These are phyloP conservation scores for Nomia melanderi DNA, from an alignment of 1,140 invertebrate species.

Conservation along the genomic window DNA sequence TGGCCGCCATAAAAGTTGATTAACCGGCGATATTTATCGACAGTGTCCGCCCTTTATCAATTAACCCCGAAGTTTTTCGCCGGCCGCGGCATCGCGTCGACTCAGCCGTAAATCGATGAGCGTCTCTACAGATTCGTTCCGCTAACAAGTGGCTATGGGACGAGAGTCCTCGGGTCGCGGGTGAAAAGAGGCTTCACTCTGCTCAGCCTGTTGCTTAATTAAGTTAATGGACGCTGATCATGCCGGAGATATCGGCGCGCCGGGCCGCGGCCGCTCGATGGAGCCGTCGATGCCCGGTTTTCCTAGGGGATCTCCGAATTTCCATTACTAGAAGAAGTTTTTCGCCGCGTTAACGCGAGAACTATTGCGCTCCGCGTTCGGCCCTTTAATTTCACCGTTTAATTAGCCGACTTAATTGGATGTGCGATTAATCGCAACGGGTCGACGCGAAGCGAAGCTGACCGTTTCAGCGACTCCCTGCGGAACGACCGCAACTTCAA, in stretches of 20 bases:
- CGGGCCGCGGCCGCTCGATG: too few relatives aligned
- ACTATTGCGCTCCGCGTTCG: neutral
- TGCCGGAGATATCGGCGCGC: neutral
- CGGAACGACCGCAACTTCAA: neutral
- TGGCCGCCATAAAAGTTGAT: neutral
- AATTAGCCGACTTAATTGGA: neutral
- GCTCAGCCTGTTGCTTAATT: conserved; percentile 22
- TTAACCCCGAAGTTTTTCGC: neutral
- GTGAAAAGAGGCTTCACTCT: neutral
- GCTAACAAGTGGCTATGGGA: neutral
- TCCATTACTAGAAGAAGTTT: neutral
- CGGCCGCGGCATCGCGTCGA: neutral
- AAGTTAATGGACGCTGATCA: conserved; percentile 27
- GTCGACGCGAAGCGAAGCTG: neutral
- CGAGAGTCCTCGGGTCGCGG: neutral
- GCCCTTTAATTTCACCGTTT: neutral
- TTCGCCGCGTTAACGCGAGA: neutral
- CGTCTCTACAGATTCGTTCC: neutral
- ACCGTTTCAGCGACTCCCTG: too few relatives aligned
- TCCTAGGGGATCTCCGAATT: neutral
- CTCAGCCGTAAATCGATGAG: conserved; percentile 13
- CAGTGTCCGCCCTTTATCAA: neutral
- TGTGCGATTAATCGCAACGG: neutral
- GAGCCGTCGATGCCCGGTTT: neutral
- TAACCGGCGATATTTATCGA: neutral